Evolutionary conservation across 1,140 invertebrate genomes (phyloP), one percentile per base, ranked within the genome.

Genomic region (Maniola jurtina): DNA sequence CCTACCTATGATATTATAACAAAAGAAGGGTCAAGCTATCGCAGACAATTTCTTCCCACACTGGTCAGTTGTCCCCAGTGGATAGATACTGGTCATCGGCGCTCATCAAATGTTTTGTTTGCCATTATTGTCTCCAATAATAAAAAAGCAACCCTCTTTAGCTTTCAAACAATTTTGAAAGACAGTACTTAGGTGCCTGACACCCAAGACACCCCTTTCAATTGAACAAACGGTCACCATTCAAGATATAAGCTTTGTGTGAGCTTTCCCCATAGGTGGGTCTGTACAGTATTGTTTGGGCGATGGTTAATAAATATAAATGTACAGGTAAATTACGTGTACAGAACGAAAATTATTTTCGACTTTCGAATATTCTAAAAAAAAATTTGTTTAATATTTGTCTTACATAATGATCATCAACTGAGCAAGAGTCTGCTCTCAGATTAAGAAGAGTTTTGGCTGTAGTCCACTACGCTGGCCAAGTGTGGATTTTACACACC

Each of bases 61-160:
- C 70, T 72, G 78, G 74, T 73, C 76, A 79, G 74, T 56, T 63
- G 62, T 75, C 77, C 78, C 72, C 73, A 71, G 83, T n/a, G 42
- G 42, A 11, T 83, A 86, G 42, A 11, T 83, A 86, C 81, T 82
- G 84, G 84, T 86, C 86, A 86, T 88, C 79, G 84, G 76, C 75
- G 83, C 77, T 80, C 84, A 89, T 89, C 84, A 78, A 80, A 80
- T 72, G 60, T 68, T 84, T 88, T 86, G 82, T 88, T 80, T 75
- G 67, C 52, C 71, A 6, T 9, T 73, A 78, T 83, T 85, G 80
- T 83, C 78, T 83, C 72, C 73, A 38, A 52, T 71, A 55, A 71
- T 66, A 81, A 84, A 87, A 68, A 79, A 86, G 79, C 75, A 78
- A 81, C 80, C 86, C 86, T 40, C 79, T 80, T 83, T 77, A 58